These are phyloP conservation scores for Mamestra configurata DNA, from an alignment of 1,140 invertebrate species.

Conservation along the genomic window DNA sequence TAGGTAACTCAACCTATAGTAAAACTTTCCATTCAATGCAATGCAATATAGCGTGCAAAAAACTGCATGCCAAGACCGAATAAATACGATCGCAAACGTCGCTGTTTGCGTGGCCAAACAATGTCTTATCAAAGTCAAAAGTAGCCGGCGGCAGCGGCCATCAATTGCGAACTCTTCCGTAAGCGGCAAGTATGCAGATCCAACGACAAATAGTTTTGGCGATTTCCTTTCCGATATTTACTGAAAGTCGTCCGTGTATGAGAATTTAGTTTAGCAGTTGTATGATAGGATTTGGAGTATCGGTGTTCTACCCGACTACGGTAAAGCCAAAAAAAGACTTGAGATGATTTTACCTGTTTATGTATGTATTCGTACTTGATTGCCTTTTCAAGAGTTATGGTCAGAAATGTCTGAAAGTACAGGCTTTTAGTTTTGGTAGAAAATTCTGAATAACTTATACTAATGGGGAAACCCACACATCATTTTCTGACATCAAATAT, in stretches of 20 bases:
- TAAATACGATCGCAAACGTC: neutral
- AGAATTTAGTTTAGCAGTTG: constrained; percentile 8
- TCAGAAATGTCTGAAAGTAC: too few species aligned
- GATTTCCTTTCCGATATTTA: constrained; percentile 26
- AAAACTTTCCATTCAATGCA: neutral
- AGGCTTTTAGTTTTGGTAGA: too few species aligned
- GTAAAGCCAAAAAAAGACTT: too few species aligned
- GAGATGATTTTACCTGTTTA: too few species aligned
- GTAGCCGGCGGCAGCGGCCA: constrained; percentile 38
- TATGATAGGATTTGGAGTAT: neutral
- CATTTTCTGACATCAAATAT: too few species aligned
- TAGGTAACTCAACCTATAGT: neutral
- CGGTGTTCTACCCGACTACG: too few species aligned
- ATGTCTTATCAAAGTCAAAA: constrained; percentile 45
- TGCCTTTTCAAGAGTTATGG: too few species aligned
- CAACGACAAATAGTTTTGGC: constrained; percentile 46
- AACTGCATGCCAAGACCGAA: constrained; percentile 3
- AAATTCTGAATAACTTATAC: too few species aligned
- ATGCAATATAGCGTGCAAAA: neutral
- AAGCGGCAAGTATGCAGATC: constrained; percentile 50
- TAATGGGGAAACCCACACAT: too few species aligned
- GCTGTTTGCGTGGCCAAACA: constrained; percentile 15
- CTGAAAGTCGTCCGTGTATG: neutral
- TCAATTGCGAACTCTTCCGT: constrained; percentile 48
- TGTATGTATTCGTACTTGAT: too few species aligned